Percentiles rank a stretch among this genome's conserved stretches.
Evolutionary conservation across 2,113 vertebrate genomes (phyloP).

Genomic region (Melanotaenia duboulayi): DNA sequence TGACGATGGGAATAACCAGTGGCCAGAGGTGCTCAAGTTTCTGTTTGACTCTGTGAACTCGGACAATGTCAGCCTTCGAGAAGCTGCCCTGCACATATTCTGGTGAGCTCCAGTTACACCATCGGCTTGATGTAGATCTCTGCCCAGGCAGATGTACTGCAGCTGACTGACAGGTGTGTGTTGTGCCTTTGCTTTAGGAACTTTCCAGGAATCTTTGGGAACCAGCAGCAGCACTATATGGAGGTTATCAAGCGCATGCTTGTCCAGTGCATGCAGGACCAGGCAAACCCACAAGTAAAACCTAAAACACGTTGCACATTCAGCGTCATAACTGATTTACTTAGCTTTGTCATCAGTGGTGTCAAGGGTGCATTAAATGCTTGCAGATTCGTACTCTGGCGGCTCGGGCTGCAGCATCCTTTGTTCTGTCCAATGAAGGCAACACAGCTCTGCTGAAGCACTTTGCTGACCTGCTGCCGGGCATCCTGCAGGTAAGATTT

Average conservation of each 20-base stretch:
- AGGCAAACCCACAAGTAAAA: conserved; percentile 90
- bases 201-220: conserved; percentile 98
- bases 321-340: no score
- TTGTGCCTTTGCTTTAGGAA: conserved; percentile 84
- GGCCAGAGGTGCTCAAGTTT: conserved; percentile 97
- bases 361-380: background rate
- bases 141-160: background rate
- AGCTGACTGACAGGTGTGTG: background rate
- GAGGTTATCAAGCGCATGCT: conserved; percentile 99
- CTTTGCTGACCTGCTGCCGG: conserved; percentile 94
- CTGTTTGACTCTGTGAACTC: conserved; percentile 98
- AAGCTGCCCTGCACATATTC: conserved; percentile 98
- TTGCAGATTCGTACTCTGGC: conserved; percentile 90
- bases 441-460: conserved; percentile 94
- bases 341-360: background rate
- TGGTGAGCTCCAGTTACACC: conserved; percentile 82
- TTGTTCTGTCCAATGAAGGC: conserved; percentile 96
- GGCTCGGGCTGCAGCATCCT: conserved; percentile 93
- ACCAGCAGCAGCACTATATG: conserved; percentile 98
- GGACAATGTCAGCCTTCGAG: conserved; percentile 89
- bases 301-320: no score
- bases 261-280: conserved; percentile 98
- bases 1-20: conserved; percentile 97
- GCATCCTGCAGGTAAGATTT: conserved; percentile 90
- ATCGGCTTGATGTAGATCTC: no score